Evolutionary conservation across 2,888 invertebrate genomes (phyloP).

Genomic region (Drosophila yooni): DNA sequence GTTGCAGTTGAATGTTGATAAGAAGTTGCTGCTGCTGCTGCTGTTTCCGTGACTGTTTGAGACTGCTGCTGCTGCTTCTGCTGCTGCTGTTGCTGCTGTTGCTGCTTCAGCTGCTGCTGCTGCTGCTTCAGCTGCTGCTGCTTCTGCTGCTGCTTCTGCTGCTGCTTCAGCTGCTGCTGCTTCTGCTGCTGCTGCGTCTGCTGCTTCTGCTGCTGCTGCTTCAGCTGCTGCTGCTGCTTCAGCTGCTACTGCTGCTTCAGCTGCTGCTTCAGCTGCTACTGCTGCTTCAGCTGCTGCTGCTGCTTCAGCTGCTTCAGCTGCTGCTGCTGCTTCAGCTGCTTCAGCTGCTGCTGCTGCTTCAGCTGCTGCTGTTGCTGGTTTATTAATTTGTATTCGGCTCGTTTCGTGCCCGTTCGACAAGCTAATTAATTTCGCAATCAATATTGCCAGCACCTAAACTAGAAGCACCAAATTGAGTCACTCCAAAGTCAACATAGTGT

Average conservation of each 20-base stretch:
- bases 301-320: not conserved
- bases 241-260: accelerated
- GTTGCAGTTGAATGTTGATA: slow-evolving; percentile 44
- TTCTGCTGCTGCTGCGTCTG: no score
- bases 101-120: no score
- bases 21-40: slow-evolving; percentile 11
- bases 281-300: no score
- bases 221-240: no score
- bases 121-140: no score
- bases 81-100: not conserved
- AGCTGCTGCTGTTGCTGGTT: not conserved
- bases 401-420: slow-evolving; percentile 55
- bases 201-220: no score
- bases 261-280: no score
- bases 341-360: not conserved
- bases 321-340: not conserved
- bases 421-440: slow-evolving; percentile 74
- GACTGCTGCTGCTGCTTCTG: not conserved
- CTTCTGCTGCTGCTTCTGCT: no score
- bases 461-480: slow-evolving; percentile 67
- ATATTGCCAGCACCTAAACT: slow-evolving; percentile 55
- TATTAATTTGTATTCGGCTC: slow-evolving; percentile 43
- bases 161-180: accelerated
- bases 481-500: slow-evolving; percentile 65
- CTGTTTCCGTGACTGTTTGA: slow-evolving; percentile 2